phyloP scores from a whole-genome alignment of 1,140 invertebrate genomes.

The Scaptomyza hsui region DNA sequence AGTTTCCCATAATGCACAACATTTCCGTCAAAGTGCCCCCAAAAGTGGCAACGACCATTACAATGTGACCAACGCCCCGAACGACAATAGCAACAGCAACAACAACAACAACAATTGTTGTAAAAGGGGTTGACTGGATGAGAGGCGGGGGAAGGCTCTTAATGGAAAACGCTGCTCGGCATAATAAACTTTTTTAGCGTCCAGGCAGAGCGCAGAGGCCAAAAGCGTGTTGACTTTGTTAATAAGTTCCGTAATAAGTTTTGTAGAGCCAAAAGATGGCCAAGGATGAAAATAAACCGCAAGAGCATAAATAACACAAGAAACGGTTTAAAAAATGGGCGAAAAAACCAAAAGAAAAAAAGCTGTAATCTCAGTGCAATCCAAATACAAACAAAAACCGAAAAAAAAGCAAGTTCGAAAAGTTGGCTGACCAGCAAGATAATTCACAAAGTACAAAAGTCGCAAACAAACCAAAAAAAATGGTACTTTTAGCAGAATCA shows the following conservation, averaged over 20 bases:
- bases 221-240: conserved; percentile 77
- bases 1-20: conserved; percentile 54
- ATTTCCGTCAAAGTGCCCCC: conserved; percentile 63
- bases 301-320: conserved; percentile 65
- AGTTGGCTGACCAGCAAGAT: neutral
- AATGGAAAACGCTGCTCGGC: conserved; percentile 72
- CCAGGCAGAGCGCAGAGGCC: conserved; percentile 19
- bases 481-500: neutral
- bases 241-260: conserved; percentile 81
- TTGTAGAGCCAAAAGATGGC: conserved; percentile 41
- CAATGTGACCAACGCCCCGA: conserved; percentile 26
- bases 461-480: neutral
- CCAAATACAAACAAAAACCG: conserved; percentile 42
- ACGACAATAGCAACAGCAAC: conserved; percentile 6
- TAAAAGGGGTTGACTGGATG: conserved; percentile 14
- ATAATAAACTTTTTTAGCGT: conserved; percentile 67
- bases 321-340: conserved; percentile 41
- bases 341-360: conserved; percentile 1
- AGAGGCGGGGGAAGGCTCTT: conserved; percentile 3
- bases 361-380: conserved; percentile 27
- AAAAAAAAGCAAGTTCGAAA: conserved; percentile 18
- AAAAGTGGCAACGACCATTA: conserved; percentile 43
- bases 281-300: conserved; percentile 53
- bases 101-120: conserved; percentile 5
- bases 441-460: neutral